A percentile compares a stretch with the other conserved stretches of the same genome.
These are phyloP conservation scores for Brachypteracias leptosomus DNA, from an alignment of 2,113 vertebrate species.

Conservation along the genomic window DNA sequence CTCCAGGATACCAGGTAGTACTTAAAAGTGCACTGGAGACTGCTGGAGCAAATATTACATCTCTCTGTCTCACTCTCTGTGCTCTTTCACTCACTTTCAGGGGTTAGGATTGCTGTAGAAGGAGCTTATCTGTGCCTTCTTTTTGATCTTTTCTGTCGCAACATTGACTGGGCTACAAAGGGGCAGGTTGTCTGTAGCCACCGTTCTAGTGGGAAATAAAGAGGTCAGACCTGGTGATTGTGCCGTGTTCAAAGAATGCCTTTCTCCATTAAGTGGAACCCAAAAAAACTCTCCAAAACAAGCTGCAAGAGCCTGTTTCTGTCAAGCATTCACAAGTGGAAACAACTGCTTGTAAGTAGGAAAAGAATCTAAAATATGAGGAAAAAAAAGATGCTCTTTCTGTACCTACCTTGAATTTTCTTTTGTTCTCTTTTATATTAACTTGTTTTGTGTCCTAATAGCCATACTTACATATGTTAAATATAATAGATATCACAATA, in stretches of 20 bases:
- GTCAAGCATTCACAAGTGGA: neutral
- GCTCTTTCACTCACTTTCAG: neutral
- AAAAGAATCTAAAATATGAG: neutral
- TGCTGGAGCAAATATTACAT: neutral
- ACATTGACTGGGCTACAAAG: neutral
- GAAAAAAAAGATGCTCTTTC: neutral
- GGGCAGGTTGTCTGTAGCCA: neutral
- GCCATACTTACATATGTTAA: neutral
- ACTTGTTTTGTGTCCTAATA: neutral
- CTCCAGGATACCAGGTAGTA: neutral
- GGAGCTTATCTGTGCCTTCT: neutral
- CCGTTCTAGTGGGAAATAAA: neutral
- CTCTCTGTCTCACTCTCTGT: neutral
- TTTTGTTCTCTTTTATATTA: neutral
- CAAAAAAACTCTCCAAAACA: neutral
- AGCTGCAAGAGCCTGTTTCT: neutral
- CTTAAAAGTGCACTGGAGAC: slow-evolving; percentile 3
- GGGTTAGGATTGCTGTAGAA: neutral
- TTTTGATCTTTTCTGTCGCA: neutral
- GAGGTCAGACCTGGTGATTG: neutral
- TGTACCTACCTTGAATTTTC: neutral
- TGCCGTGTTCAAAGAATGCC: neutral
- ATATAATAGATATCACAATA: neutral
- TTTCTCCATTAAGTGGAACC: neutral
- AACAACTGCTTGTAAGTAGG: neutral